Evolutionary conservation across 2,797 vertebrate species (phyloP).

Genomic region (Denticeps clupeoides): DNA sequence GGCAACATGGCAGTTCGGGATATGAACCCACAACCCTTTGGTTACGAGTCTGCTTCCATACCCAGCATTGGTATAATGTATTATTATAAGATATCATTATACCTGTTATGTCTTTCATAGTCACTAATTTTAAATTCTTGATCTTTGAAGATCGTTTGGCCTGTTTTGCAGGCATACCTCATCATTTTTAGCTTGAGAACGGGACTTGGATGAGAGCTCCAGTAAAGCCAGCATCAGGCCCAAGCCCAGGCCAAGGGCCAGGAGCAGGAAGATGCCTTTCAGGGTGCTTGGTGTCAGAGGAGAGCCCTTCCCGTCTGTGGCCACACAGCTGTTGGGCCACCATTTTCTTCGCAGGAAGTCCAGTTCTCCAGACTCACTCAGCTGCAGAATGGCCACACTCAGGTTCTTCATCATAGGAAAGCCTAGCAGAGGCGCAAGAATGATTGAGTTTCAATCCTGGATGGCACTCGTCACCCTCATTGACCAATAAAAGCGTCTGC

Average conservation of each 20-base stretch:
- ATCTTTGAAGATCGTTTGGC: too few species aligned
- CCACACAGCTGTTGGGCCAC: constrained; percentile 71
- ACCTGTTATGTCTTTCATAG: too few species aligned
- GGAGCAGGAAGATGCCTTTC: constrained; percentile 68
- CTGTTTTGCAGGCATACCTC: constrained; percentile 47
- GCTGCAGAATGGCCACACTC: constrained; percentile 60
- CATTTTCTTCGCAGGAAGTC: constrained; percentile 67
- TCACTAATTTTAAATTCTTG: too few species aligned
- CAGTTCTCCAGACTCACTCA: constrained; percentile 66
- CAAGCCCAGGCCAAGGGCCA: constrained; percentile 61
- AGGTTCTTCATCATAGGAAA: constrained; percentile 58
- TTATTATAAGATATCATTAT: too few species aligned
- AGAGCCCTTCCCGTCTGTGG: constrained; percentile 15
- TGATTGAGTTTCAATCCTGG: too few species aligned
- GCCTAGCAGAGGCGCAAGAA: background rate
- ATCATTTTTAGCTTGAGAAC: constrained; percentile 53
- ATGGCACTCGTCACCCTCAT: too few species aligned
- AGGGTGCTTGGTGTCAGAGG: constrained; percentile 57
- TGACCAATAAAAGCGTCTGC: too few species aligned
- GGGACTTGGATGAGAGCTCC: constrained; percentile 66
- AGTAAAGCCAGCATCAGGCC: constrained; percentile 62
- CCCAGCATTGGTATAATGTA: too few species aligned
- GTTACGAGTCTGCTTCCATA: too few species aligned
- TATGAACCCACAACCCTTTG: too few species aligned
- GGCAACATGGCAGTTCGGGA: too few species aligned